A percentile compares a stretch with the other conserved stretches of the same genome.
Conservation (phyloP, 92 coral and sea anemone species). For the Siderastrea radians region DNA sequence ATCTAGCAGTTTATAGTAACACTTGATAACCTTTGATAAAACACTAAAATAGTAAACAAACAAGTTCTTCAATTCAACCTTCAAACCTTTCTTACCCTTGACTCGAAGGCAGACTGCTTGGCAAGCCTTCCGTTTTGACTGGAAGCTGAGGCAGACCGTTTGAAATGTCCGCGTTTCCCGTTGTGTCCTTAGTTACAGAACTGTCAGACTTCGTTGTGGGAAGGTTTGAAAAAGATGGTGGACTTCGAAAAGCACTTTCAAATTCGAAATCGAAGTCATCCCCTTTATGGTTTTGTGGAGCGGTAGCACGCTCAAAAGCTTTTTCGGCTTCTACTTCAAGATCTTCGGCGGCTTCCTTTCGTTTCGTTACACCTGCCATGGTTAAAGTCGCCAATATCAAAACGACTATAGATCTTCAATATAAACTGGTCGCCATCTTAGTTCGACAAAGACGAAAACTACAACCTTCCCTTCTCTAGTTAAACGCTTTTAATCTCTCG, state of each 20-base stretch:
- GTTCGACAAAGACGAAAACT: neutral
- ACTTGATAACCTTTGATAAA: neutral
- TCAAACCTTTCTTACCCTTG: conserved; percentile 35
- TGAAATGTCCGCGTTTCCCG: neutral
- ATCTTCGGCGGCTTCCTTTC: conserved; percentile 25
- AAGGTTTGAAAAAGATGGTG: neutral
- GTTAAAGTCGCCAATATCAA: conserved; percentile 15
- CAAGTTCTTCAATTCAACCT: neutral
- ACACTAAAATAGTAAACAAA: neutral
- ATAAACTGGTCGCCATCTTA: conserved; percentile 18
- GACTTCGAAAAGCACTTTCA: conserved; percentile 58
- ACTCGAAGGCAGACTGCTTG: conserved; percentile 67
- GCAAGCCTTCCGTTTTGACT: conserved; percentile 56
- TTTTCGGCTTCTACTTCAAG: conserved; percentile 66
- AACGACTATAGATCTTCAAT: neutral
- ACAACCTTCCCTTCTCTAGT: neutral
- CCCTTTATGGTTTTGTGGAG: conserved; percentile 27
- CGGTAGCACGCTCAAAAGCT: conserved; percentile 51
- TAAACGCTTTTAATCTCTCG: neutral
- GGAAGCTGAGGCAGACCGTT: conserved; percentile 34
- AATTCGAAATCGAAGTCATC: conserved; percentile 73
- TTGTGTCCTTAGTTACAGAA: neutral
- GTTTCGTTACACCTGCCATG: conserved; percentile 27
- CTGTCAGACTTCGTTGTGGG: neutral
- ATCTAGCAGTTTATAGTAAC: neutral